Conservation (phyloP, 2,797 vertebrate genomes). For the Carapus acus region DNA sequence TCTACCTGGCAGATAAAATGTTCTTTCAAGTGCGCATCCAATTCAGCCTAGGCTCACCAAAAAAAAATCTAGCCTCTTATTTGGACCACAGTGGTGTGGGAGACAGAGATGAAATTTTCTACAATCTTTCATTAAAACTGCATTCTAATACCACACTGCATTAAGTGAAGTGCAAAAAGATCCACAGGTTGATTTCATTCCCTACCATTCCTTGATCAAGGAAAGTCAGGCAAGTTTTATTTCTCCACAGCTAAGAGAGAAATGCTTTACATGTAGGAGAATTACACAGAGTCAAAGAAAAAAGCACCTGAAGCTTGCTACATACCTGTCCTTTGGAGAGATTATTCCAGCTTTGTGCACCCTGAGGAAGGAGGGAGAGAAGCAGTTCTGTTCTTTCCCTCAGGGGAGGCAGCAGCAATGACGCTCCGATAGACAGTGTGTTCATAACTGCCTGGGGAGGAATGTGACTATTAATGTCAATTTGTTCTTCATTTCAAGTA, state of each 20-base stretch:
- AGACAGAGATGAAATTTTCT: too few species aligned
- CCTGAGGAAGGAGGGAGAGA: constrained; percentile 79
- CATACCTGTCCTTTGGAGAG: constrained; percentile 80
- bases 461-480: constrained; percentile 18
- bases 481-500: constrained; percentile 15
- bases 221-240: neutral
- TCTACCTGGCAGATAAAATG: too few species aligned
- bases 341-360: constrained; percentile 77
- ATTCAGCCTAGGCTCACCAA: too few species aligned
- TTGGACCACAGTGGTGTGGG: constrained; percentile 12
- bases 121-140: too few species aligned
- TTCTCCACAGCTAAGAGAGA: neutral
- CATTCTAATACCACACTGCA: too few species aligned
- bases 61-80: constrained; percentile 13
- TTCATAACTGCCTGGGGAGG: constrained; percentile 72
- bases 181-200: too few species aligned
- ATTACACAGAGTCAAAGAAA: neutral
- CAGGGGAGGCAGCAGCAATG: constrained; percentile 77
- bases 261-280: too few species aligned
- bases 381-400: constrained; percentile 79
- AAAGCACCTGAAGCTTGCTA: neutral
- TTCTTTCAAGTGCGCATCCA: too few species aligned
- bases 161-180: too few species aligned
- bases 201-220: too few species aligned
- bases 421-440: constrained; percentile 77